These are phyloP conservation scores for Neopipo cinnamomea DNA, from an alignment of 2,113 vertebrate species.

Conservation along the genomic window DNA sequence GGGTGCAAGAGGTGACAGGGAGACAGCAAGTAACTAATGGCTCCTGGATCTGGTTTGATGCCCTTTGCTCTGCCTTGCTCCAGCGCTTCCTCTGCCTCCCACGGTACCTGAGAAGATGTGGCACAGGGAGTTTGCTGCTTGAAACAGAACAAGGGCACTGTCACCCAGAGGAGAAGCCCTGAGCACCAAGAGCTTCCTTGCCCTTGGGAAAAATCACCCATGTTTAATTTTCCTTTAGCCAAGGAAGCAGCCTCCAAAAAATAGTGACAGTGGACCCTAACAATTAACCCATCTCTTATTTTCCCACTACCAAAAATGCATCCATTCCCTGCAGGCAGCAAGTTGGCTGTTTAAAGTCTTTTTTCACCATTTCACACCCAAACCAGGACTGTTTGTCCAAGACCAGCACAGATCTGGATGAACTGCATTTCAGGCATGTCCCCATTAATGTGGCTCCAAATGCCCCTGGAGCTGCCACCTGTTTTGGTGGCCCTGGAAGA, in stretches of 20 bases:
- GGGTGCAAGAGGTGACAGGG: neutral
- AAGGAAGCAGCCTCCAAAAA: neutral
- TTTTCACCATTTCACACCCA: slow-evolving; percentile 2
- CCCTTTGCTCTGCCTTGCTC: neutral
- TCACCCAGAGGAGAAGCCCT: neutral
- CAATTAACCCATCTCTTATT: neutral
- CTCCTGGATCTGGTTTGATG: neutral
- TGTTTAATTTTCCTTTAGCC: neutral
- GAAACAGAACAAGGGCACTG: neutral
- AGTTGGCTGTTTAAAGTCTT: neutral
- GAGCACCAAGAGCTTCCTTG: neutral
- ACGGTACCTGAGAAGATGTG: neutral
- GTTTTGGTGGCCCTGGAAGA: neutral
- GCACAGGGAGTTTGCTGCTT: neutral
- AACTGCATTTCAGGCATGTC: neutral
- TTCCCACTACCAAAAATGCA: neutral
- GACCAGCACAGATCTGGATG: neutral
- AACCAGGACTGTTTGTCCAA: neutral
- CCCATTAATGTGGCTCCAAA: neutral
- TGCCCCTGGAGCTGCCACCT: neutral
- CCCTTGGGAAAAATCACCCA: neutral
- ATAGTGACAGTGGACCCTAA: neutral
- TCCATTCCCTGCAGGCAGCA: slow-evolving; percentile 23
- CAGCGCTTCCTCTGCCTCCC: neutral
- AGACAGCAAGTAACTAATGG: neutral